Evolutionary conservation across 2,888 invertebrate species (phyloP).

Genomic region (Corbicula japonica): DNA sequence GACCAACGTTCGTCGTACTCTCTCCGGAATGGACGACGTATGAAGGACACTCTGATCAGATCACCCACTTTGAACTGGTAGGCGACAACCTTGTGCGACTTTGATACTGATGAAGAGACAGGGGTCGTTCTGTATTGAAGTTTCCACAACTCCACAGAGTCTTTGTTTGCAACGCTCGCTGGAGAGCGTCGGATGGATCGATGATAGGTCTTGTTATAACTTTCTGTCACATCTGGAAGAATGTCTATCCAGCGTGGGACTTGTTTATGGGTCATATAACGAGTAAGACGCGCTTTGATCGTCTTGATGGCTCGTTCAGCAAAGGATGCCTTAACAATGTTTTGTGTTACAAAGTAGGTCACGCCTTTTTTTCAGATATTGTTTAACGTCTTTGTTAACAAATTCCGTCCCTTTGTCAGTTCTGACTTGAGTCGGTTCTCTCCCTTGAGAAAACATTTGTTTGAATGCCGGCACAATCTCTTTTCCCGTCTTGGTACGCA

Average conservation of each 20-base stretch:
- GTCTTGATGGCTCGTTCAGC: constrained; percentile 58
- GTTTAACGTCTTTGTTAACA: constrained; percentile 34
- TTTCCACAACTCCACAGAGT: constrained; percentile 40
- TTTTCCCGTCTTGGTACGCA: constrained; percentile 38
- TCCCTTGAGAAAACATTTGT: constrained; percentile 25
- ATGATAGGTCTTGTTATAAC: constrained; percentile 54
- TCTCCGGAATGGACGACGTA: constrained; percentile 33
- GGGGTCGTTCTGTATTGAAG: constrained; percentile 17
- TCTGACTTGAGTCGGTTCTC: constrained; percentile 20
- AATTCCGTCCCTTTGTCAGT: constrained; percentile 53
- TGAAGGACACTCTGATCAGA: constrained; percentile 40
- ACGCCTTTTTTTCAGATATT: constrained; percentile 28
- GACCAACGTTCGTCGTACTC: constrained; percentile 54
- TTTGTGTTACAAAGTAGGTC: constrained; percentile 44
- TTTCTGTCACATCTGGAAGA: constrained; percentile 33
- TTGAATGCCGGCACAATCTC: constrained; percentile 45
- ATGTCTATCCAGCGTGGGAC: constrained; percentile 44
- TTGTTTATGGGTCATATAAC: constrained; percentile 54
- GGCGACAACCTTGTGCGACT: background rate
- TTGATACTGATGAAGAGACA: background rate
- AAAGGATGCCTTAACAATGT: constrained; percentile 45
- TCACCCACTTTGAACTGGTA: constrained; percentile 48
- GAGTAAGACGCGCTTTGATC: constrained; percentile 41
- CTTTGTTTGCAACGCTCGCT: constrained; percentile 34
- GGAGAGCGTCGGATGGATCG: constrained; percentile 51